These are phyloP conservation scores for Melinopterus prodromus DNA, from an alignment of 2,888 invertebrate species.

Conservation along the genomic window DNA sequence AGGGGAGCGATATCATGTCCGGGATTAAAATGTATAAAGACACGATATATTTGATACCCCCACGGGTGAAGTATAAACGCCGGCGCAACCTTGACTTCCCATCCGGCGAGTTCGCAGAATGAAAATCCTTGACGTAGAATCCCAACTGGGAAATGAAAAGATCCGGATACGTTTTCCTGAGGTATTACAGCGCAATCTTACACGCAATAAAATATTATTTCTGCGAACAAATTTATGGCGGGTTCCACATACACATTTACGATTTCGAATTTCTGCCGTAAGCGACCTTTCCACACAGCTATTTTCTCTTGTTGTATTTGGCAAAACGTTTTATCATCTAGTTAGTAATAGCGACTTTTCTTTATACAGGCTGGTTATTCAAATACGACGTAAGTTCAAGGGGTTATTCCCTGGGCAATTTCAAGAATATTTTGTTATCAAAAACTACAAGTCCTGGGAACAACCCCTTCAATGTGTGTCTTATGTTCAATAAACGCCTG, in stretches of 20 bases:
- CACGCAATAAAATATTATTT: constrained; percentile 4
- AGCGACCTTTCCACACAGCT: too few species aligned
- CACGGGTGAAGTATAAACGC: neutral
- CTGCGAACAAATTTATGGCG: neutral
- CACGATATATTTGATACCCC: constrained; percentile 16
- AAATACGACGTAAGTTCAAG: too few species aligned
- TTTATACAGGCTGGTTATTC: too few species aligned
- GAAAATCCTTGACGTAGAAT: neutral
- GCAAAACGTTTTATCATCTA: too few species aligned
- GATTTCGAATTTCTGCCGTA: neutral
- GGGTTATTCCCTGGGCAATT: too few species aligned
- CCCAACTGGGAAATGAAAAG: constrained; percentile 4
- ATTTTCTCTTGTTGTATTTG: too few species aligned
- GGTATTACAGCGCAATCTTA: neutral
- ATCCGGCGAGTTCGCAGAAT: neutral
- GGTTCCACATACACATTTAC: neutral
- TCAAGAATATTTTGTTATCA: too few species aligned
- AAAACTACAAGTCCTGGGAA: too few species aligned
- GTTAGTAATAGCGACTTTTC: too few species aligned
- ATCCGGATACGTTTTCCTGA: neutral
- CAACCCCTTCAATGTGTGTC: too few species aligned
- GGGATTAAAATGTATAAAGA: constrained; percentile 71
- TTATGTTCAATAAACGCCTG: too few species aligned
- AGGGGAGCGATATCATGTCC: constrained; percentile 72
- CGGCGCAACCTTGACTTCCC: neutral